Base-by-base conservation (phyloP, 2,888 invertebrate species). In the Adela reaumurella region DNA sequence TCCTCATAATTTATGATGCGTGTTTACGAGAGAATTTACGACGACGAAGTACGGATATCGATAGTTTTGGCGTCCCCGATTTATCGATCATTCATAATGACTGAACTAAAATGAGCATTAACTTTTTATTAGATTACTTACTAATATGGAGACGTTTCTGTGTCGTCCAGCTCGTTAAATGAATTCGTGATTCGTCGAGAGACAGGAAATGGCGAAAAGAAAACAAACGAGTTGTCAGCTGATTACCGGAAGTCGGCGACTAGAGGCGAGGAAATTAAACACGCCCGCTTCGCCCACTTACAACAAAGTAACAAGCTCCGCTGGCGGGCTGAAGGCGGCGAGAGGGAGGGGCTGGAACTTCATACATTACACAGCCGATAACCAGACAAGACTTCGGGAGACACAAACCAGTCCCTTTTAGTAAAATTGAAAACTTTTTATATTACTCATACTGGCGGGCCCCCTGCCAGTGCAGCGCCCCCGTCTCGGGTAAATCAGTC, bases 331-430 rank as follows among this genome's bases (percentile, higher is more conserved):
- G 29, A 17, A 5, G 28, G 46, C 19, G 42, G 41, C 18, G 17
- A 11, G 29, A 10, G 19, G 47, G 2, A 65, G 67, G 67, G 67
- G 66, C 70, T 69, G 68, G 64, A 71, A 76, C 72, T 78, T 77
- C 77, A 79, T 79, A 77, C 74, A 78, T 79, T 79, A 78, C 74
- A 71, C 35, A 68, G 74, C 78, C 74, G 76, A 79, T 80, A 80
- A 78, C 78, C 78, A 77, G 77, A 74, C 74, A 67, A 76, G 78
- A 78, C 79, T 76, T 70, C 67, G 72, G 73, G 73, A 79, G 78
- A 80, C 73, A 76, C 76, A 79, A 77, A 76, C 76, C 80, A 80
- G 79, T 67, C 80, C 79, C 80, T 80, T 79, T 80, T 80, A 80
- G 79, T 78, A 70, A 76, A 78, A 80, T 80, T 79, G 79, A 78